Evolutionary conservation across 2,113 vertebrate genomes (phyloP).

Genomic region (Leptobrachium ailaonicum): DNA sequence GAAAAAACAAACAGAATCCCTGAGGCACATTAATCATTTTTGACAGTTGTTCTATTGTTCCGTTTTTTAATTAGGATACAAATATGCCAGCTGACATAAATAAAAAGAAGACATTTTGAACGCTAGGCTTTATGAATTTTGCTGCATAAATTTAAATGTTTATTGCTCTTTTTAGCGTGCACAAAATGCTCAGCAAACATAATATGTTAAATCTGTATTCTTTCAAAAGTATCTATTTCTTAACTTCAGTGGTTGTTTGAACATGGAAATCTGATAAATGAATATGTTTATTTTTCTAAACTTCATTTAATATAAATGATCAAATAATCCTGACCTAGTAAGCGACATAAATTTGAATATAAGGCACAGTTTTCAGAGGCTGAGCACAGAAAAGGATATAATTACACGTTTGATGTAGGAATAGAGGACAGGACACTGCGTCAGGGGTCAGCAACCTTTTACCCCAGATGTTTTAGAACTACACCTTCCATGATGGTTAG

Average conservation of each 20-base stretch:
- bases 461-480: too few species aligned
- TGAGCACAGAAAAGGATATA: too few species aligned
- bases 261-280: background rate
- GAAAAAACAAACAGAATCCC: slow-evolving; percentile 18
- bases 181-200: slow-evolving; percentile 19
- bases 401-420: too few species aligned
- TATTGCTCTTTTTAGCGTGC: slow-evolving; percentile 32
- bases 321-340: too few species aligned
- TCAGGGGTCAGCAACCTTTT: too few species aligned
- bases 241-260: background rate
- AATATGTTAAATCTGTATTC: slow-evolving; percentile 4
- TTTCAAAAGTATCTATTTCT: background rate
- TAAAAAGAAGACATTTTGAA: slow-evolving; percentile 54
- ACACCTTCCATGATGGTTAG: too few species aligned
- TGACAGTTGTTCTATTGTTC: background rate
- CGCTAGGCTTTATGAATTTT: background rate
- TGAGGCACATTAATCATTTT: slow-evolving; percentile 26
- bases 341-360: too few species aligned
- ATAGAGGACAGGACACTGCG: too few species aligned
- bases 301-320: too few species aligned
- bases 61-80: slow-evolving; percentile 35
- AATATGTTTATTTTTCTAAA: background rate
- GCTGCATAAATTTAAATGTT: slow-evolving; percentile 40
- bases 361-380: too few species aligned
- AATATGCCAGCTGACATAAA: slow-evolving; percentile 37